A percentile compares a stretch with the other conserved stretches of the same genome.
These are phyloP conservation scores for Nothoprocta perdicaria DNA, from an alignment of 2,113 vertebrate species.

Conservation along the genomic window DNA sequence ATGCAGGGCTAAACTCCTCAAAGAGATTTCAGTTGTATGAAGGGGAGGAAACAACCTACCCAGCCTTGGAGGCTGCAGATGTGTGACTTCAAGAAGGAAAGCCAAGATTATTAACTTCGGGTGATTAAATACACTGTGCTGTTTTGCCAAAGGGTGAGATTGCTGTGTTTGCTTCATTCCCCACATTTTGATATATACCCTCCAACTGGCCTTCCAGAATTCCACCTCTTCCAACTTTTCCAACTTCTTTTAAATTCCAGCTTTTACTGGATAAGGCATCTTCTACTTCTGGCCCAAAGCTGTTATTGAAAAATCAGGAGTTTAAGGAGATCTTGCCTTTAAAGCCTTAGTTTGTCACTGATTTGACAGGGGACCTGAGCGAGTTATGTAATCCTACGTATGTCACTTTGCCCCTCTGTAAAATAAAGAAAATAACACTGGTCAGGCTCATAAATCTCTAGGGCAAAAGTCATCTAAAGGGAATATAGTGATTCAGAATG, in stretches of 20 bases:
- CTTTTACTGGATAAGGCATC: conserved; percentile 20
- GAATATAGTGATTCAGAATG: background rate
- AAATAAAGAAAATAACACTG: background rate
- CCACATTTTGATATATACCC: background rate
- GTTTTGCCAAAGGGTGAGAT: background rate
- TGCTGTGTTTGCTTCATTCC: background rate
- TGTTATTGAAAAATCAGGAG: conserved; percentile 35
- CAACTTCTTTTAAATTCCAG: background rate
- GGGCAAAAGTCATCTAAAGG: background rate
- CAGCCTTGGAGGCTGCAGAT: background rate
- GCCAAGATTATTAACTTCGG: background rate
- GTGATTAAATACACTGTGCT: background rate
- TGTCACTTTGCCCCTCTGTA: background rate
- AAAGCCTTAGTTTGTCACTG: background rate
- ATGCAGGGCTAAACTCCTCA: background rate
- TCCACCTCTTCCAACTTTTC: background rate
- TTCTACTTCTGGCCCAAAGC: conserved; percentile 8
- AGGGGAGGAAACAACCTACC: background rate
- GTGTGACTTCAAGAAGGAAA: background rate
- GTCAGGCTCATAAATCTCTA: background rate
- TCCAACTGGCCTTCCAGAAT: background rate
- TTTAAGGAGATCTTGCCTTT: conserved; percentile 29
- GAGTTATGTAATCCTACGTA: conserved; percentile 23
- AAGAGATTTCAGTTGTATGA: background rate
- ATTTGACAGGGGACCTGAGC: conserved; percentile 33